Conservation (phyloP, 2,113 vertebrate genomes). For the Zosterops hypoxanthus region DNA sequence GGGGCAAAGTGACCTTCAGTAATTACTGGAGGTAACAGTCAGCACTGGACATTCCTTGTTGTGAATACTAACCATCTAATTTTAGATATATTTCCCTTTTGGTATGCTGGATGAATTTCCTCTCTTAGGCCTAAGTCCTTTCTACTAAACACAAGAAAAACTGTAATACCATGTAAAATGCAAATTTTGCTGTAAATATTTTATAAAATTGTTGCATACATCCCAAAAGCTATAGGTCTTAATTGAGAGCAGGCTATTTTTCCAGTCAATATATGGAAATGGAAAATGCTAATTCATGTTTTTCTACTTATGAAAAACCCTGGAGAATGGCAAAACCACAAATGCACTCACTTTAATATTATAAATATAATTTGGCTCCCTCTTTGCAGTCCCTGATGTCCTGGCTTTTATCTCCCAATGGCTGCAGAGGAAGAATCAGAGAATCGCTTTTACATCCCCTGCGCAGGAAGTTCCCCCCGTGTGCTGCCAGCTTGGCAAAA, state of each 20-base stretch:
- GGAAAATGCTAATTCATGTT: slow-evolving; percentile 89
- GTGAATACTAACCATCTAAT: slow-evolving; percentile 46
- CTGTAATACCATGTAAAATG: slow-evolving; percentile 81
- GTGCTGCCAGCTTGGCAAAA: slow-evolving; percentile 72
- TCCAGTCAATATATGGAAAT: slow-evolving; percentile 89
- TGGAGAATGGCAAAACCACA: slow-evolving; percentile 81
- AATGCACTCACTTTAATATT: slow-evolving; percentile 86
- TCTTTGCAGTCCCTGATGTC: slow-evolving; percentile 77
- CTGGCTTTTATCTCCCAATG: slow-evolving; percentile 81
- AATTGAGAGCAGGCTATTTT: slow-evolving; percentile 86
- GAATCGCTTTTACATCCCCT: slow-evolving; percentile 71
- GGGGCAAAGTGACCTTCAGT: slow-evolving; percentile 53
- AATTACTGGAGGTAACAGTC: slow-evolving; percentile 54
- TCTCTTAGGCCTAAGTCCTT: slow-evolving; percentile 61
- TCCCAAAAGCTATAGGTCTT: slow-evolving; percentile 87
- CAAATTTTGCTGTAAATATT: slow-evolving; percentile 87
- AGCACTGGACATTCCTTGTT: slow-evolving; percentile 20
- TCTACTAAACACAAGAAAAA: slow-evolving; percentile 78
- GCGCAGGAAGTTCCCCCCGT: slow-evolving; percentile 66
- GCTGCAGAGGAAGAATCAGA: slow-evolving; percentile 74
- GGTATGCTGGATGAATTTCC: slow-evolving; percentile 51
- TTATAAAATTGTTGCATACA: slow-evolving; percentile 85
- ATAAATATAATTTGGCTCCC: slow-evolving; percentile 88
- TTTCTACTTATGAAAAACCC: slow-evolving; percentile 84
- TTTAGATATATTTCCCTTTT: slow-evolving; percentile 45